These are phyloP conservation scores for Hipposideros larvatus DNA, from an alignment of 2,797 vertebrate genomes.

Conservation along the genomic window DNA sequence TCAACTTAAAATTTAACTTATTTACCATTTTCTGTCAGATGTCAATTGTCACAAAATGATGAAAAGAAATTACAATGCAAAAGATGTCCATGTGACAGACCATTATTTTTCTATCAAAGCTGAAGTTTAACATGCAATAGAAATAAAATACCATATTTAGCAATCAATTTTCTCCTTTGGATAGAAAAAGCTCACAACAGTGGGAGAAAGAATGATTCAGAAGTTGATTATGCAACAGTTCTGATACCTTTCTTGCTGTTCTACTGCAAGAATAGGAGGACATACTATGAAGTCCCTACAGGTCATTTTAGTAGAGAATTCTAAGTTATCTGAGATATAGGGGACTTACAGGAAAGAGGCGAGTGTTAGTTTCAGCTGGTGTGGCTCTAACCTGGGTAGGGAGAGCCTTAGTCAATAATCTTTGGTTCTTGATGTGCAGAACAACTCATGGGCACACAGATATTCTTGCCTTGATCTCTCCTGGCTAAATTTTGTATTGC, in stretches of 20 bases:
- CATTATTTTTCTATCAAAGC: slow-evolving; percentile 85
- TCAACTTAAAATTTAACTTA: slow-evolving; percentile 79
- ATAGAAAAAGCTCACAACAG: neutral
- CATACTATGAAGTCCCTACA: neutral
- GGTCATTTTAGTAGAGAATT: neutral
- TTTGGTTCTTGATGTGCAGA: neutral
- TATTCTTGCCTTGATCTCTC: neutral
- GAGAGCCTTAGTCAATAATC: neutral
- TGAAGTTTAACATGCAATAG: slow-evolving; percentile 73
- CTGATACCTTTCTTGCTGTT: neutral
- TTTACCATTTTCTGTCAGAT: slow-evolving; percentile 74
- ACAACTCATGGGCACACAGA: neutral
- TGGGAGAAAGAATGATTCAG: slow-evolving; percentile 11
- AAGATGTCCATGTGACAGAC: slow-evolving; percentile 75
- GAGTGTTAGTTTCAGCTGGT: neutral
- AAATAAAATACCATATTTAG: slow-evolving; percentile 74
- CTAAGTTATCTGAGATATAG: neutral
- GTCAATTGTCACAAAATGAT: slow-evolving; percentile 80
- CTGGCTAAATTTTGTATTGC: neutral
- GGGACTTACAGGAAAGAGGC: neutral
- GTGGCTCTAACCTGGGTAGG: neutral
- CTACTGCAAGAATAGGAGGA: neutral
- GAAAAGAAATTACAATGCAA: slow-evolving; percentile 80
- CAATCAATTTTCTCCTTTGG: slow-evolving; percentile 62
- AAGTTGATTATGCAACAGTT: neutral